A percentile compares a stretch with the other conserved stretches of the same genome.
phyloP scores from a whole-genome alignment of 2,113 vertebrate species.

The Otus sunia region DNA sequence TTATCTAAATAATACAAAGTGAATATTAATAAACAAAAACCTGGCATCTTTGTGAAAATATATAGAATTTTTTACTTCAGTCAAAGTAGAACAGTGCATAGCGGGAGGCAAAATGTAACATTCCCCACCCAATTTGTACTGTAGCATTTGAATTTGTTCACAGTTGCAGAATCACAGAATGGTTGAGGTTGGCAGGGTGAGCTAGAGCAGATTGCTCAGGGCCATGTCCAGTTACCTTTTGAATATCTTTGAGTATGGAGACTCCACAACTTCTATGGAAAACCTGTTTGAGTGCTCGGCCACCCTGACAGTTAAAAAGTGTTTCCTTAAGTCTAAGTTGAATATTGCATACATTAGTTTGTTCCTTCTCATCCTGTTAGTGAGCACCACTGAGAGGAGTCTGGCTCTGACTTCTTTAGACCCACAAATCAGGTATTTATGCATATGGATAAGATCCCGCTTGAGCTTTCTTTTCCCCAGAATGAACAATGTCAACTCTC shows the following conservation, averaged over 20 bases:
- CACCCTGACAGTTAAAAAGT: background rate
- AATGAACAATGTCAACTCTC: background rate
- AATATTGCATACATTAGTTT: background rate
- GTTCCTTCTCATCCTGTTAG: rapidly evolving
- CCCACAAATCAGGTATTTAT: background rate
- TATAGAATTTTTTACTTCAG: background rate
- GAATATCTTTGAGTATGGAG: background rate
- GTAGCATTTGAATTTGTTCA: background rate
- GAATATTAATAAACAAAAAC: background rate
- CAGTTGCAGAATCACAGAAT: background rate
- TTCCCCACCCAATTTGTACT: background rate
- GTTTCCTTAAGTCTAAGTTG: background rate
- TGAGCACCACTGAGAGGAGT: background rate
- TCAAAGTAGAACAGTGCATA: background rate
- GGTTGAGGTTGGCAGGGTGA: background rate
- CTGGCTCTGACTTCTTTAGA: background rate
- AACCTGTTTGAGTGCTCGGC: background rate
- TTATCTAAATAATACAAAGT: background rate
- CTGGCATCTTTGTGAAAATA: background rate
- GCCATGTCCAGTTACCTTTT: background rate
- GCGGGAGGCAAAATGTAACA: background rate
- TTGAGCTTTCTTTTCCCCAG: background rate
- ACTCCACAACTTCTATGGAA: background rate
- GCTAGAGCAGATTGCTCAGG: background rate
- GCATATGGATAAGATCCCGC: background rate